Evolutionary conservation across 2,113 vertebrate genomes (phyloP), one percentile per base, ranked within the genome.

Genomic region (Tupaia chinensis): DNA sequence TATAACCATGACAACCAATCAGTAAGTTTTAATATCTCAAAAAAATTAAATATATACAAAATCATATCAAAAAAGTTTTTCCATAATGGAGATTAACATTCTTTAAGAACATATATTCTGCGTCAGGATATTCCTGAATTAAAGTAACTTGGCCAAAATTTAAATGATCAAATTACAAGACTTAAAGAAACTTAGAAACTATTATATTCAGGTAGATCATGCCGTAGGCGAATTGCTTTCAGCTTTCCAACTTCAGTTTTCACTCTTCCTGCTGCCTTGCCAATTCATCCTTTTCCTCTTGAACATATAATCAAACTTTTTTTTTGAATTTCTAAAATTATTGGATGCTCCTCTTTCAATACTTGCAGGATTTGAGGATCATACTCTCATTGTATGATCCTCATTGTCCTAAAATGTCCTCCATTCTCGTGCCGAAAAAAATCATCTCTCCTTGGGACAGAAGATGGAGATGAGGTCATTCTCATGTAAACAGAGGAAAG

Each of bases 201-300:
- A 97, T 98, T 99, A 98, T 98, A 99, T 94, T 99, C 98, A 5
- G 99, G 99, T 74, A 99, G 98, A 91, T 99, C 99, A 29, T 98
- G 99, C 97, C 99, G 98, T 94, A 99, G 98, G 89, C 99, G 98
- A 87, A 99, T 98, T 34, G 99, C 99, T 97, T 98, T 99, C 89
- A 99, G 98, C 97, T 99, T 99, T 98, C 99, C 99, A 97, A 99
- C 99, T 99, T 99, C 99, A 98, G 99, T 99, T 98, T 99, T 99
- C 95, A 99, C 99, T 98, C 98, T 98, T 53, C 99, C 53, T 99
- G 99, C 96, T 99, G 99, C 97, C 99, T 99, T 98, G 99, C 99
- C 97, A 99, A 98, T 61, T 99, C 99, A 98, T 99, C 99, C 92
- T 99, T 99, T 98, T 99, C 99, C 98, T 99, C 99, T 92, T 99